Base-by-base conservation (phyloP, 1,140 invertebrate species). In the Manduca sexta region DNA sequence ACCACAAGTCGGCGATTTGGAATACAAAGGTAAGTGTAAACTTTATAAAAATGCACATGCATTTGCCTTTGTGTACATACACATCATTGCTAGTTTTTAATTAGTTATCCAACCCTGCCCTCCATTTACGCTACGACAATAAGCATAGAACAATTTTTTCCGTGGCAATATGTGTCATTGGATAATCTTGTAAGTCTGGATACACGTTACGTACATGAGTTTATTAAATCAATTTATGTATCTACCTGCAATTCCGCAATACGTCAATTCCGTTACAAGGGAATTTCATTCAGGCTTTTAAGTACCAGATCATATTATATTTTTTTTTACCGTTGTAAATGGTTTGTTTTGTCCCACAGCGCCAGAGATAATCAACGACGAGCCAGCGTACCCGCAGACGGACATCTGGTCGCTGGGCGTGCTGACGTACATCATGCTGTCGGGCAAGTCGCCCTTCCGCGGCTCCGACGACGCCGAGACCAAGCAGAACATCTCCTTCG, bases 381-480 rank as follows among this genome's bases (percentile, higher is more conserved):
- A 95, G 79, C 89, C 92, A 11, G 93, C 95, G 4, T 94, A 91
- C 71, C 93, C 93, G 2, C 93, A 97, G 71, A 95, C 95, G 17
- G 98, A 99, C 83, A 93, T 99, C 59, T 99, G 98, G 98, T 94
- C 94, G 40, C 88, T 99, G 15, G 98, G 96, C 15, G 95, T 97
- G 3, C 85, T 99, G 0, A 90, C 94, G 1, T 99, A 99, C 86
- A 88, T 98, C n/a, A 87, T 99, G 75, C 84, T 99, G 26, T 98
- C 96, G 10, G 98, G 98, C 7, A 91, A 91, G 7, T 95, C 97
- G 29, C 97, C 98, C 26, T 99, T 98, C 91, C 87, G 89, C 40
- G 97, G 95, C 3, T 88, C 89, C 15, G 92, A 92, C 56, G 91
- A 93, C 40, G 89, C 92, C 16, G 96, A 98, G 74, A 98, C 96